phyloP scores from a whole-genome alignment of 1,140 invertebrate species.

The Ceratoteleas bidentatus region DNA sequence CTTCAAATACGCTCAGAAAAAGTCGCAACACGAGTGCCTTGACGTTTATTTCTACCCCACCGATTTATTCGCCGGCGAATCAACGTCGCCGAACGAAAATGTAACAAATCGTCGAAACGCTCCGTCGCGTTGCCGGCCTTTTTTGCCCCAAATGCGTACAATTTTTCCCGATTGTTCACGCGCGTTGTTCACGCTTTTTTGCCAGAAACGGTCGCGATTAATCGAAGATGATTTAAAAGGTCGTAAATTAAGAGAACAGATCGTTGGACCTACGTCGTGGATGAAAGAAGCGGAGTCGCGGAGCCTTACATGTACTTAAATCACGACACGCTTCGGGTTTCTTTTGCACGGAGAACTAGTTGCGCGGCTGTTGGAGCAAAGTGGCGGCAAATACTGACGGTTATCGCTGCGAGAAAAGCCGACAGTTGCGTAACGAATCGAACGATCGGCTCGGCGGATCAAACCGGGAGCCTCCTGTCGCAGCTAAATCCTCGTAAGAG shows the following conservation, averaged over 20 bases:
- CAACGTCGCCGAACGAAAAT: no score
- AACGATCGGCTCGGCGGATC: conserved; percentile 36
- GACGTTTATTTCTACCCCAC: background rate
- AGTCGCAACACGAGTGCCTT: background rate
- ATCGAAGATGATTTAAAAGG: conserved; percentile 24
- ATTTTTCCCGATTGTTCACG: background rate
- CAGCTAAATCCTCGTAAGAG: conserved; percentile 53
- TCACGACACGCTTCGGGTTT: conserved; percentile 35
- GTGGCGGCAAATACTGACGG: conserved; percentile 8
- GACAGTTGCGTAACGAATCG: conserved; percentile 58
- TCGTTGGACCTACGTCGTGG: conserved; percentile 3
- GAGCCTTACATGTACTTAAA: conserved; percentile 16
- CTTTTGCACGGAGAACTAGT: conserved; percentile 27
- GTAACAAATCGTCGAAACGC: no score
- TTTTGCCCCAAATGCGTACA: background rate
- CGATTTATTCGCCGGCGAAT: no score
- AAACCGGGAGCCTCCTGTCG: conserved; percentile 16
- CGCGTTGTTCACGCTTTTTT: conserved; percentile 8
- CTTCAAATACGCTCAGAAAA: conserved; percentile 16
- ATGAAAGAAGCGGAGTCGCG: conserved; percentile 4
- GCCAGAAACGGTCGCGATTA: conserved; percentile 1
- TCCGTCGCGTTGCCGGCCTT: no score
- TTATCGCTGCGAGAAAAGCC: conserved; percentile 44
- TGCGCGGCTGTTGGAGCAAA: conserved; percentile 23
- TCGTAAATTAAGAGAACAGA: conserved; percentile 28